These are phyloP conservation scores for Clytia hemisphaerica DNA, from an alignment of 30 jellyfish, hydroid and myxozoan genomes.

Conservation along the genomic window DNA sequence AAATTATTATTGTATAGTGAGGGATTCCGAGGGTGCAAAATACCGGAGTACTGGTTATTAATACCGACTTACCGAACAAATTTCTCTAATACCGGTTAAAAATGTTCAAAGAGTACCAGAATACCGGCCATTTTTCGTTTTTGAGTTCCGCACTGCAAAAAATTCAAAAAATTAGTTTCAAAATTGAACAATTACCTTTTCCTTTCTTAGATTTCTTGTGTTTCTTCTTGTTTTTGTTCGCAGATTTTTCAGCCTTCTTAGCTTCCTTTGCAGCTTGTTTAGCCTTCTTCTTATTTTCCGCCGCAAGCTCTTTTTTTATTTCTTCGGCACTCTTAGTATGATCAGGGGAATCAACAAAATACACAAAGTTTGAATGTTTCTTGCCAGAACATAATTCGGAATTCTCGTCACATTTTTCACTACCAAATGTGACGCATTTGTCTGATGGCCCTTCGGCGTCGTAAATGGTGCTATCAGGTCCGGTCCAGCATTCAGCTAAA, in stretches of 20 bases:
- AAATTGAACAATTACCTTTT: too few species aligned
- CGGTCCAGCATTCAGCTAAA: conserved; percentile 99
- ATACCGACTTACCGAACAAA: too few species aligned
- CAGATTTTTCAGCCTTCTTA: conserved; percentile 56
- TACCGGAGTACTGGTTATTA: too few species aligned
- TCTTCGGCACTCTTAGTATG: conserved; percentile 85
- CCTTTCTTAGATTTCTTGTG: too few species aligned
- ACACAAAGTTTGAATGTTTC: conserved; percentile 74
- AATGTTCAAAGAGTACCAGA: too few species aligned
- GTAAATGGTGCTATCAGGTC: conserved; percentile 89
- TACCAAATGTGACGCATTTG: conserved; percentile 79
- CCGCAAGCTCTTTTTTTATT: conserved; percentile 75
- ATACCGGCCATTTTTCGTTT: too few species aligned
- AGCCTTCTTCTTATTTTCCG: conserved; percentile 50
- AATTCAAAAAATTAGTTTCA: too few species aligned
- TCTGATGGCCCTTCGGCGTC: conserved; percentile 88
- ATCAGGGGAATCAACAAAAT: conserved; percentile 87
- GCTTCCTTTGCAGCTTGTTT: conserved; percentile 54
- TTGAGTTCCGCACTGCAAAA: too few species aligned
- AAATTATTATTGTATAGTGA: too few species aligned
- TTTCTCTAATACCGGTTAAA: too few species aligned
- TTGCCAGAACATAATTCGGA: conserved; percentile 91
- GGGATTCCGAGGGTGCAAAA: too few species aligned
- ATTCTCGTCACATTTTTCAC: conserved; percentile 47
- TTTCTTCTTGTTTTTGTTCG: conserved; percentile 40